Evolutionary conservation across 92 coral and sea anemone genomes (phyloP), one percentile per base, ranked within the genome.

Genomic region (Umimayanthus kanabou): DNA sequence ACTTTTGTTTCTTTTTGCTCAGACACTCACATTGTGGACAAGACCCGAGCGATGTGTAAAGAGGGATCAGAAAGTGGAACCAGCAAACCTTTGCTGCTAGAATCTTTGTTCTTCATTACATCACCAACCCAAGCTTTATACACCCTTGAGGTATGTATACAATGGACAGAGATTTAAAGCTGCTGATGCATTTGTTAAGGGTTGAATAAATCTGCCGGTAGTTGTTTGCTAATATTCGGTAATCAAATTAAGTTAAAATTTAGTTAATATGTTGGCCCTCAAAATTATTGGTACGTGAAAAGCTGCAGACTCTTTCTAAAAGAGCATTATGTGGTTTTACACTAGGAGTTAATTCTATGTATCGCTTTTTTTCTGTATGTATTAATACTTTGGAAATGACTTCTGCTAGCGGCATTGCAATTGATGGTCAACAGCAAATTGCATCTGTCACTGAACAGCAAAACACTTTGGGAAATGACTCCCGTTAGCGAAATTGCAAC

Each of bases 101-200:
- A 95, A 84, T 81, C 94, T 39, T 70, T 94, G 84, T 97, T 97
- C 80, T 92, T 94, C 61, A 90, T 93, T 22, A 40, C 91, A 28
- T 95, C 99, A 79, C 91, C 98, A 15, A 94, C 96, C 61, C 97
- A 95, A 87, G 94, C 93, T 55, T 94, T 97, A 15, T 97, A 97
- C 82, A 95, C 96, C 85, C 92, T 97, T 79, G 98, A 97, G 99
- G 99, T 97, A 50, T 47, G 91, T 61, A 47, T 58, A 58, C 57
- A 45, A 26, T 40, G 55, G 29, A 58, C 28, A 13, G 9, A 61
- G 39, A 42, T 81, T 50, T 23, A 73, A 16, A 53, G 58, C 10
- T 53, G 58, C 58, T 53, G 58, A 18, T 53, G 10, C 2, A 84
- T 64, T 40, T 9, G 26, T 82, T 73, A 64, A 65, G 25, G 22